Evolutionary conservation across 2,113 vertebrate species (phyloP).

Genomic region (Daphoenositta chrysoptera): DNA sequence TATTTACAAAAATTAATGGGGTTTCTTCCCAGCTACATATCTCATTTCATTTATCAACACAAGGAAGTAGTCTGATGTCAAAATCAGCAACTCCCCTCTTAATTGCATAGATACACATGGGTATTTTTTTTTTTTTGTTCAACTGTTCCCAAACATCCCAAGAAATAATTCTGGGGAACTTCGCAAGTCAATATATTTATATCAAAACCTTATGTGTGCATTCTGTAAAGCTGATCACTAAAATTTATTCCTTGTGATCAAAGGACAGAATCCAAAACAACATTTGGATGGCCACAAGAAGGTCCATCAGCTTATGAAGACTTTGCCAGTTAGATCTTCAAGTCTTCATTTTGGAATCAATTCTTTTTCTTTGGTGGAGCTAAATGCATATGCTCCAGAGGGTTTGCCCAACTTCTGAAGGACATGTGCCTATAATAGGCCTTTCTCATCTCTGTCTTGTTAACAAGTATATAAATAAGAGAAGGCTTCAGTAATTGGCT

Average conservation of each 20-base stretch:
- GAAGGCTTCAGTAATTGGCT: conserved; percentile 86
- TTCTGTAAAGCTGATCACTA: neutral
- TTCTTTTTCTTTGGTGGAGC: conserved; percentile 46
- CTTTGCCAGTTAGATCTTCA: conserved; percentile 36
- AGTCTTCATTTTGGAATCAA: conserved; percentile 53
- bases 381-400: conserved; percentile 62
- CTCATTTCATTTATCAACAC: neutral
- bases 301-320: neutral
- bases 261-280: neutral
- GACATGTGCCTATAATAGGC: conserved; percentile 79
- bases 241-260: neutral
- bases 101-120: neutral
- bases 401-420: conserved; percentile 75
- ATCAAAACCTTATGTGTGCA: neutral
- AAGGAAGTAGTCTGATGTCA: neutral
- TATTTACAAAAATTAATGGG: neutral
- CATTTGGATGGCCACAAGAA: neutral
- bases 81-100: neutral
- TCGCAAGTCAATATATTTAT: neutral
- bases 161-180: neutral
- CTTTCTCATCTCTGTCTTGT: conserved; percentile 82
- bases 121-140: neutral
- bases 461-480: conserved; percentile 85
- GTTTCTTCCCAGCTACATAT: neutral
- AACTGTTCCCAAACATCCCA: neutral